These are phyloP conservation scores for Limnephilus auricula DNA, from an alignment of 2,888 invertebrate genomes.

Conservation along the genomic window DNA sequence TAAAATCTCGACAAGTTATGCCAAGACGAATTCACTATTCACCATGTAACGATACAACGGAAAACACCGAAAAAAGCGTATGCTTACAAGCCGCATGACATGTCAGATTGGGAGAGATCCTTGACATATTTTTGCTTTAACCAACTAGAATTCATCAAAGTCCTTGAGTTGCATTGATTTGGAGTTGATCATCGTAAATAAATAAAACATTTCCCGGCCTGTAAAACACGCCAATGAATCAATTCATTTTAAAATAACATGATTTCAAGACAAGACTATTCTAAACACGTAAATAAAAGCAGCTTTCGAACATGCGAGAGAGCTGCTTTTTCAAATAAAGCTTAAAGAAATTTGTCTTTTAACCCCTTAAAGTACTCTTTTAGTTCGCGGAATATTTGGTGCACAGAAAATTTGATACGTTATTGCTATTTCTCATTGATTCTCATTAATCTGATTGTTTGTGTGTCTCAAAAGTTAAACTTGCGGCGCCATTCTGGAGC, in stretches of 20 bases:
- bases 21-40: not conserved
- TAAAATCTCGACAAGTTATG: not conserved
- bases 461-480: too few relatives aligned
- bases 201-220: not conserved
- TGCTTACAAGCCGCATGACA: too few relatives aligned
- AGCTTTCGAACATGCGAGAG: not conserved
- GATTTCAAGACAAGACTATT: not conserved
- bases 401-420: too few relatives aligned
- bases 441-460: too few relatives aligned
- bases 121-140: not conserved
- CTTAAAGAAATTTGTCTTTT: too few relatives aligned
- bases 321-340: not conserved
- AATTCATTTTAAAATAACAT: not conserved
- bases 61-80: too few relatives aligned
- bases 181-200: not conserved
- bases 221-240: not conserved
- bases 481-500: too few relatives aligned
- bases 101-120: too few relatives aligned
- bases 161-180: not conserved
- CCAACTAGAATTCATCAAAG: not conserved
- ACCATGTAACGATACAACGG: not conserved
- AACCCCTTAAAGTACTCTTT: too few relatives aligned
- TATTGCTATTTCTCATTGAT: too few relatives aligned
- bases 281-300: not conserved
- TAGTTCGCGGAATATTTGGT: too few relatives aligned